Conservation (phyloP, 2,888 invertebrate genomes). For the Automeris io region DNA sequence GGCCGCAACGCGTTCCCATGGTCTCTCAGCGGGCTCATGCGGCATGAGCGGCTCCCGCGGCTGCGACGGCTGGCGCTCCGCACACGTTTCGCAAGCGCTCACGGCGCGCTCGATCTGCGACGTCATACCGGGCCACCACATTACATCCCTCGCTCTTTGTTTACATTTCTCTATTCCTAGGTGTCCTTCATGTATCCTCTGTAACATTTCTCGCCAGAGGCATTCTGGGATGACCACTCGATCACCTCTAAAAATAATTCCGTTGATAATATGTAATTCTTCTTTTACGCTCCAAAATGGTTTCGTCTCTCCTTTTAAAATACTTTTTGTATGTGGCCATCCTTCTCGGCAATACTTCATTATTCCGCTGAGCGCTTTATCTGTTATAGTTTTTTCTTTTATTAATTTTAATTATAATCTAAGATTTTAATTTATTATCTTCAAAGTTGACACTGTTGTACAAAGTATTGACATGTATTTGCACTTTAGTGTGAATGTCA, state of each 20-base stretch:
- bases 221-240: background rate
- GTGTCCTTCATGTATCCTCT: slow-evolving; percentile 23
- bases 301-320: background rate
- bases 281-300: background rate
- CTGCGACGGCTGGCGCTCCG: slow-evolving; percentile 11
- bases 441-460: background rate
- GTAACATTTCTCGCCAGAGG: background rate
- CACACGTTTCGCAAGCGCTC: slow-evolving; percentile 16
- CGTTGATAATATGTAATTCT: background rate
- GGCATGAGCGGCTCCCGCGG: slow-evolving; percentile 15
- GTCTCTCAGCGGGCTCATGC: slow-evolving; percentile 11
- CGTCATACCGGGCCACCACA: slow-evolving; percentile 26
- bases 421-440: slow-evolving; percentile 15
- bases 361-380: slow-evolving; percentile 6
- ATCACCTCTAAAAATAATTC: background rate
- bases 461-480: slow-evolving; percentile 11
- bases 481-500: slow-evolving; percentile 8
- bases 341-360: slow-evolving; percentile 1
- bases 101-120: slow-evolving; percentile 19
- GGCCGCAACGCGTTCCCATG: slow-evolving; percentile 14
- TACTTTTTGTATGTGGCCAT: background rate
- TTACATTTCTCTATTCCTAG: slow-evolving; percentile 24
- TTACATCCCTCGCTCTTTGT: slow-evolving; percentile 22
- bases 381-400: slow-evolving; percentile 10
- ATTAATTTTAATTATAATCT: slow-evolving; percentile 11